Evolutionary conservation across 2,797 vertebrate species (phyloP), one percentile per base, ranked within the genome.

Genomic region (Etheostoma perlongum): DNA sequence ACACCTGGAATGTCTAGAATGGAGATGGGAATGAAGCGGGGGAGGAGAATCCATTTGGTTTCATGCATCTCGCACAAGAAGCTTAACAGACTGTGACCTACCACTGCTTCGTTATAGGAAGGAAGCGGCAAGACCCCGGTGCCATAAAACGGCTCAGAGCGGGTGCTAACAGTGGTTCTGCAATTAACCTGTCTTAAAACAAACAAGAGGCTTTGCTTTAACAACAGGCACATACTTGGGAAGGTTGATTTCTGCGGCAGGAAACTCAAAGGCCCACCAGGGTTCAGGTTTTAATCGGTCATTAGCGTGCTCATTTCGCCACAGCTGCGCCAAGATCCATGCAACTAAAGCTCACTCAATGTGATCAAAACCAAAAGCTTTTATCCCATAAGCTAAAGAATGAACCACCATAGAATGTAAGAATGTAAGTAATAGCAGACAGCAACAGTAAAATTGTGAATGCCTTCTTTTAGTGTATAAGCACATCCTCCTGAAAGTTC

Each of bases 131-230:
- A 83, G 87, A 88, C 83, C 85, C 59, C 36, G 30, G 81, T 63
- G 86, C 85, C 68, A 83, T 90, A 88, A 93, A 92, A 91, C 67
- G 49, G 59, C 91, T 90, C 83, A 53, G 87, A 89, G 82, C 68
- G 76, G 88, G 86, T 79, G 81, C 90, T 84, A 89, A 89, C 88
- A 77, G 90, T 63, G 86, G 79, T 85, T 89, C 83, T 54, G 88
- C 90, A 94, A 92, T 93, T 93, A 94, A 94, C 92, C 91, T 87
- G 91, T 85, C 90, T 88, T 91, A 92, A 92, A 93, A 92, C 88
- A 93, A 93, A 93, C 89, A 90, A 91, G 84, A 85, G 79, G 84
- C 79, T 85, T 88, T 72, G 80, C 83, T 88, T 91, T 87, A 90
- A 87, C 88, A 89, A 88, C 78, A 82, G 85, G 84, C 81, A 40